These are phyloP conservation scores for Archips xylosteana DNA, from an alignment of 2,888 invertebrate species.

Conservation along the genomic window DNA sequence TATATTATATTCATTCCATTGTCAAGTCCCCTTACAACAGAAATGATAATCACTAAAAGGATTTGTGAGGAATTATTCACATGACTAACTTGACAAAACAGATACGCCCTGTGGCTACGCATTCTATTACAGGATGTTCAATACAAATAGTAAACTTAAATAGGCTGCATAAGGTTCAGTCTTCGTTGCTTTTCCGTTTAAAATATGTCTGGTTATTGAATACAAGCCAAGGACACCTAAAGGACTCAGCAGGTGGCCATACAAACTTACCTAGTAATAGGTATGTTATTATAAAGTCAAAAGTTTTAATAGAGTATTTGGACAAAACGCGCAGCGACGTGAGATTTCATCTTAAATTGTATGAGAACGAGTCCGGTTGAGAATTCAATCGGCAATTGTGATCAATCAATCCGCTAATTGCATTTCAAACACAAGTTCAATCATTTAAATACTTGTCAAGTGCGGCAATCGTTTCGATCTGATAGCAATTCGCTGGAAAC, in stretches of 20 bases:
- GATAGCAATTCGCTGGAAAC: not conserved
- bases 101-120: conserved; percentile 83
- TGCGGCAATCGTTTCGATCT: not conserved
- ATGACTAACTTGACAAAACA: conserved; percentile 77
- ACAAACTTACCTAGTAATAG: conserved; percentile 69
- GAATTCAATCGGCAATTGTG: not conserved
- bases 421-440: not conserved
- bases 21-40: conserved; percentile 66
- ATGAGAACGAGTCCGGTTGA: conserved; percentile 20
- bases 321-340: conserved; percentile 36
- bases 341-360: conserved; percentile 44
- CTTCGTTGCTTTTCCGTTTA: conserved; percentile 37
- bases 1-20: conserved; percentile 51
- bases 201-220: conserved; percentile 50
- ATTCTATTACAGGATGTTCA: conserved; percentile 21
- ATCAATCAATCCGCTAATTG: not conserved
- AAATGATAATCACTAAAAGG: conserved; percentile 84
- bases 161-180: conserved; percentile 43
- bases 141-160: conserved; percentile 47
- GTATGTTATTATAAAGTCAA: conserved; percentile 58
- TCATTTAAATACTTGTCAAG: not conserved
- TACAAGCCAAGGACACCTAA: conserved; percentile 74
- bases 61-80: conserved; percentile 81
- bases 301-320: conserved; percentile 43
- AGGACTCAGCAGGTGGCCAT: conserved; percentile 78